Conservation (phyloP, 2,888 invertebrate genomes). For the Acanthoscelides obtectus region DNA sequence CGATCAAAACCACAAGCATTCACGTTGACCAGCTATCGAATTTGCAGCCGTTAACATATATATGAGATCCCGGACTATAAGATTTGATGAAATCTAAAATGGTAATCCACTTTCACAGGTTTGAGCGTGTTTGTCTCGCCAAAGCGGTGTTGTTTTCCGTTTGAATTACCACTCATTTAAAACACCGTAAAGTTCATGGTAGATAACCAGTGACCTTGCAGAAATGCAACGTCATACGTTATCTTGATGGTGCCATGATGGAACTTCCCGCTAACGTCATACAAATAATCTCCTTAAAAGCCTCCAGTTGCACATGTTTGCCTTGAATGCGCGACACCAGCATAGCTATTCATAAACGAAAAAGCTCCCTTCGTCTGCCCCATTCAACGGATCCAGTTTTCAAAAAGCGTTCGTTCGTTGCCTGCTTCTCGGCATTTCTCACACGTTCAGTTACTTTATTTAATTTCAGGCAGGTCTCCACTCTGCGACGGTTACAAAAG, state of each 20-base stretch:
- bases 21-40: too few relatives aligned
- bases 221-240: neutral
- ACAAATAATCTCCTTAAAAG: neutral
- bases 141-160: too few relatives aligned
- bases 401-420: neutral
- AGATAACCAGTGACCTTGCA: too few relatives aligned
- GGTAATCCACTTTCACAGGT: too few relatives aligned
- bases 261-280: neutral
- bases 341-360: neutral
- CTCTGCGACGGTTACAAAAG: neutral
- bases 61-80: too few relatives aligned
- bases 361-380: neutral
- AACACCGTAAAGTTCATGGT: too few relatives aligned
- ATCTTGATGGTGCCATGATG: neutral
- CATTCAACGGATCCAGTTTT: neutral
- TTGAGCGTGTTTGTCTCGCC: too few relatives aligned
- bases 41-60: too few relatives aligned
- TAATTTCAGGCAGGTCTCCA: neutral
- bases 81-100: too few relatives aligned
- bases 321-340: neutral
- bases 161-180: too few relatives aligned
- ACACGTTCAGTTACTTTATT: neutral
- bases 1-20: too few relatives aligned
- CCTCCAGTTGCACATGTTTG: neutral
- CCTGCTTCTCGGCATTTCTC: neutral